Conservation (phyloP, 1,140 invertebrate genomes). For the Euura saliciscinereae region DNA sequence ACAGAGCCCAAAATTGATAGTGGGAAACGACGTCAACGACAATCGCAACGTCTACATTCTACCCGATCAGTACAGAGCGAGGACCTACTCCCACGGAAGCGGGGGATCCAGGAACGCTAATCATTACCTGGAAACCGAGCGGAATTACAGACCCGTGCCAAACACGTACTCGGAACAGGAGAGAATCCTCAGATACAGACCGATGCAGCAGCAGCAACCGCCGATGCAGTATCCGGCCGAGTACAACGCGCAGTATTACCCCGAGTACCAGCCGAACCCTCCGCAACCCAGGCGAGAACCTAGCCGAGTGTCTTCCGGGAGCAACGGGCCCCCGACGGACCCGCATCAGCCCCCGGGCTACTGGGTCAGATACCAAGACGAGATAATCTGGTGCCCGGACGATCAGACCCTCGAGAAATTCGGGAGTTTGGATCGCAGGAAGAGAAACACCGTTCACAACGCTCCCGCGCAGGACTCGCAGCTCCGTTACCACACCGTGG, state of each 20-base stretch:
- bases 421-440: slow-evolving; percentile 69
- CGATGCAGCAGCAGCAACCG: slow-evolving; percentile 32
- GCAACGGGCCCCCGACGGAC: slow-evolving; percentile 24
- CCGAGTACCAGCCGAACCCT: slow-evolving; percentile 29
- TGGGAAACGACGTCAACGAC: slow-evolving; percentile 49
- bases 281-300: slow-evolving; percentile 25
- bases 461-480: slow-evolving; percentile 25
- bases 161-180: slow-evolving; percentile 50
- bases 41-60: slow-evolving; percentile 55
- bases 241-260: slow-evolving; percentile 23
- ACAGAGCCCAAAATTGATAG: slow-evolving; percentile 37
- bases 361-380: slow-evolving; percentile 45
- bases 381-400: slow-evolving; percentile 51
- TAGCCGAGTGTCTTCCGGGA: slow-evolving; percentile 22
- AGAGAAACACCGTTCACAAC: slow-evolving; percentile 54
- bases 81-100: slow-evolving; percentile 50
- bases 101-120: slow-evolving; percentile 36
- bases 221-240: slow-evolving; percentile 21
- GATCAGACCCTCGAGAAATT: slow-evolving; percentile 58
- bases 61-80: slow-evolving; percentile 48
- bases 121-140: slow-evolving; percentile 44
- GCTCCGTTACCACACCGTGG: slow-evolving; percentile 42
- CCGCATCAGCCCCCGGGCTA: slow-evolving; percentile 41
- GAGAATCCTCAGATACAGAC: slow-evolving; percentile 40
- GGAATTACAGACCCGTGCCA: slow-evolving; percentile 42